Conservation (phyloP, 2,888 invertebrate genomes). For the Pristionchus maxplancki region DNA sequence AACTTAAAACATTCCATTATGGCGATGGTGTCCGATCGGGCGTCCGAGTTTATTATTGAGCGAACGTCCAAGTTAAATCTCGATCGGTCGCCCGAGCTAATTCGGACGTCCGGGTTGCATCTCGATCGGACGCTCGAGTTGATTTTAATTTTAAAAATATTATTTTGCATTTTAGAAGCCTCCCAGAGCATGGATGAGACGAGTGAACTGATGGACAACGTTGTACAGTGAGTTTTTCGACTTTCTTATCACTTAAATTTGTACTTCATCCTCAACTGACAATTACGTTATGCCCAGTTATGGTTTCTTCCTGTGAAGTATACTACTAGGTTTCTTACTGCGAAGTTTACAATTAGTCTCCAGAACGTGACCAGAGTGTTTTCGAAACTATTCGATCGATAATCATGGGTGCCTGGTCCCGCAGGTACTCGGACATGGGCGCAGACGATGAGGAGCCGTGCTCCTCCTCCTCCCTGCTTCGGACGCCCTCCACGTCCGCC, state of each 20-base stretch:
- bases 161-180: background rate
- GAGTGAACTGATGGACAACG: slow-evolving; percentile 19
- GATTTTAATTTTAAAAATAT: background rate
- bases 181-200: background rate
- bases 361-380: too few relatives aligned
- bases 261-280: background rate
- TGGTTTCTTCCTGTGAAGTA: too few relatives aligned
- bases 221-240: background rate
- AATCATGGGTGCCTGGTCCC: too few relatives aligned
- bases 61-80: too few relatives aligned
- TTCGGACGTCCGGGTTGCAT: too few relatives aligned
- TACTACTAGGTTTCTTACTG: too few relatives aligned
- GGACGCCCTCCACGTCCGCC: background rate
- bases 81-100: too few relatives aligned
- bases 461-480: background rate
- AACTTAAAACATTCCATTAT: too few relatives aligned
- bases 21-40: too few relatives aligned
- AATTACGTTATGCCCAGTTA: background rate
- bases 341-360: too few relatives aligned
- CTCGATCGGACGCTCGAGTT: too few relatives aligned
- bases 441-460: slow-evolving; percentile 28
- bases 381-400: background rate
- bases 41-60: too few relatives aligned
- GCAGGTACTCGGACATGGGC: background rate
- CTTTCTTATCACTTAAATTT: background rate